Base-by-base conservation (phyloP, 2,113 vertebrate species). In the Microtus oregoni region DNA sequence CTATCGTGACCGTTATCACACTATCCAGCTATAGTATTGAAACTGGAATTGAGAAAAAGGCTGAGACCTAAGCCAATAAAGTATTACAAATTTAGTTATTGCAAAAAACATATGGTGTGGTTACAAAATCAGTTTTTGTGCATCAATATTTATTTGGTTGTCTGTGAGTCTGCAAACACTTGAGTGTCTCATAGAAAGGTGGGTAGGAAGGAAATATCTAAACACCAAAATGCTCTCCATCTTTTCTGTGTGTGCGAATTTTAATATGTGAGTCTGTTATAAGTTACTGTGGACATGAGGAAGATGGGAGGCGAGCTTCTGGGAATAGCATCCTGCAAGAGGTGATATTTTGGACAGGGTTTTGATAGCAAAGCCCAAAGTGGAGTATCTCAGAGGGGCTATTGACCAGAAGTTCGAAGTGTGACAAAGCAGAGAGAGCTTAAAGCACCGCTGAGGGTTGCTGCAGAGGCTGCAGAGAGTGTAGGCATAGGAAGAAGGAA, bases 221-320 rank as follows among this genome's bases (percentile, higher is more conserved):
- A 82, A 77, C 41, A 75, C 63, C 67, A 89, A 72, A 78, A 89
- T 77, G 26, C 19, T 93, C 41, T 70, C 35, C 22, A 94, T 91
- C 38, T 73, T 91, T 11, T 58, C 72, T 28, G 20, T 75, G 19
- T 35, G 12, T 67, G 78, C 63, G 70, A 5, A 20, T n/a, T 63
- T 81, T 77, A 86, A 52, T 67, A 89, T 20, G 35, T 3, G 50
- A 12, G 3, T 82, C 26, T 82, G 52, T 41, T 47, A 77, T 24
- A 38, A 87, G 90, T 52, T 82, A 76, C 15, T 44, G 38, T 63
- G 32, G 5, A 13, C 73, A 7, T 47, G 50, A 93, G 55, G 38
- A 89, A 91, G 76, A 65, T 7, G n/a, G 26, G 10, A 73, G 20
- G 14, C 13, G 35, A 91, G 38, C 15, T 76, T 32, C 76, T 72